Evolutionary conservation across 2,113 vertebrate species (phyloP), one percentile per base, ranked within the genome.

Genomic region (Noturus placidus): DNA sequence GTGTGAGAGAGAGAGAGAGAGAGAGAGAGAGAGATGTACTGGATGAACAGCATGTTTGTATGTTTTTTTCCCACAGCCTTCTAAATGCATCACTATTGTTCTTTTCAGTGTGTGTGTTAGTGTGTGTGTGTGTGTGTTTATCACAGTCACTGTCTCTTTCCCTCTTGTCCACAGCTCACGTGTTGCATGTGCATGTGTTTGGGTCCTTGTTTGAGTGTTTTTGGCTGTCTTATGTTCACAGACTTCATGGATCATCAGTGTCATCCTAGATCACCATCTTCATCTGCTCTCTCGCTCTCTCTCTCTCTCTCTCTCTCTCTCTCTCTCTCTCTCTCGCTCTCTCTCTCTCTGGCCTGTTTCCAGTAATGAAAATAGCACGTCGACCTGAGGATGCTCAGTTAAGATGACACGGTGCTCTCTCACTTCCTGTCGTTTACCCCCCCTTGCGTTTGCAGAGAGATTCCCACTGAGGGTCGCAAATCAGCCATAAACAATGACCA

Each of bases 1-100:
- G 82, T 93, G 92, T 95, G 46, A 0, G 38, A 42, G 38, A 42
- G 38, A 42, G 42, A 42, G 38, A 42, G 38, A 42, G 38, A 42
- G 38, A 42, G 38, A 42, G 38, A 46, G 6, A 46, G 42, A 46
- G 95, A 89, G 78, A 4, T 25, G 1, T 50, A 84, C 30, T 63
- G 65, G 92, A 94, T 93, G 92, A 94, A 95, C 94, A 95, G 90
- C 93, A 91, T 89, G 78, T 90, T 82, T 88, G 90, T 82, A 91
- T 56, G 70, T 89, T 93, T 95, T 96, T 97, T 97, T 97, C 96
- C 97, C 97, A 97, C 95, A 94, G 88, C 93, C 86, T 91, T 95
- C 96, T 97, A 97, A 95, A 96, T 96, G 95, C 96, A 93, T 94
- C 92, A 94, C 96, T 90, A 97, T 97, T 97, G 96, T 97, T 96